Evolutionary conservation across 2,888 invertebrate species (phyloP), one percentile per base, ranked within the genome.

Genomic region (Synanthedon formicaeformis): DNA sequence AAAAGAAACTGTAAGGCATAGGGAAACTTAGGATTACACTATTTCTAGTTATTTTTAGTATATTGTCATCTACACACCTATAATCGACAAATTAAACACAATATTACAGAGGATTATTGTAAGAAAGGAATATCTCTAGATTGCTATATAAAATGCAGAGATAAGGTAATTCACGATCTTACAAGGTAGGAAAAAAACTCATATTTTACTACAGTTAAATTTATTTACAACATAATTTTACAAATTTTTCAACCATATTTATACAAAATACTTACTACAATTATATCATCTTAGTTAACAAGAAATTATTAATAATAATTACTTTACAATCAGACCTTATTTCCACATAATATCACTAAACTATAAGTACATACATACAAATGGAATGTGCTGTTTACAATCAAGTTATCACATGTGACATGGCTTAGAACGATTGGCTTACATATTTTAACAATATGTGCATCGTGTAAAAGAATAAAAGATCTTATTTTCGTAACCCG

Each of bases 161-260:
- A n/a, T n/a, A n/a, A n/a, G n/a, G n/a, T n/a, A n/a, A n/a, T n/a
- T n/a, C n/a, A n/a, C n/a, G n/a, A n/a, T n/a, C n/a, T n/a, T n/a
- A n/a, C n/a, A 6, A 16, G 16, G 16, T 1, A 16, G 16, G 16
- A 16, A 34, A 27, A 27, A 34, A 34, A 10, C 34, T 6, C 34
- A 45, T 45, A 12, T 45, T 14, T 45, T 45, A 45, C n/a, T 45
- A 45, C 6, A 45, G 13, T 45, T 78, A 76, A 72, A 78, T 84
- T 86, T 86, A 87, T 86, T 86, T 86, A 87, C 87, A 87, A 81
- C 78, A 71, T 85, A 84, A 75, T 80, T 86, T 79, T 85, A 81
- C 85, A 85, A 84, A 86, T 75, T 78, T 45, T 75, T 85, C 78
- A 85, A 86, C 86, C 86, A 86, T 86, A 34, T 72, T 81, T 82